phyloP scores from a whole-genome alignment of 2,797 vertebrate species.

The Microchirus variegatus region DNA sequence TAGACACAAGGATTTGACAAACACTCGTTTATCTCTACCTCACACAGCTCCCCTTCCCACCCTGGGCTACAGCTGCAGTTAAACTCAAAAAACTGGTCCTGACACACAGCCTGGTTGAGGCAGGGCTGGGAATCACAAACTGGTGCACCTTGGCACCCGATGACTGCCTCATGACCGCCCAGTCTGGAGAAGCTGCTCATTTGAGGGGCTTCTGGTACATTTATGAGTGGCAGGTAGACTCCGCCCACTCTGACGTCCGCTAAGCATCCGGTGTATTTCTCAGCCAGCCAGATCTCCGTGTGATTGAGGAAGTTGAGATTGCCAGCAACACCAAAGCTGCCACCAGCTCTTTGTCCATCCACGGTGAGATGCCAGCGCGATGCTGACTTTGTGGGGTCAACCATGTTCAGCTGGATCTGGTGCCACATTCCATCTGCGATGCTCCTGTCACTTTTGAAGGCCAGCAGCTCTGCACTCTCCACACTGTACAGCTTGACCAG shows the following conservation, averaged over 20 bases:
- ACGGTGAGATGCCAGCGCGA: slow-evolving; percentile 86
- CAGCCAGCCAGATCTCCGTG: slow-evolving; percentile 79
- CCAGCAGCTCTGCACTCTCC: slow-evolving; percentile 76
- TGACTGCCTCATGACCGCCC: slow-evolving; percentile 6
- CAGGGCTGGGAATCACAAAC: slow-evolving; percentile 87
- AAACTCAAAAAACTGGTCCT: slow-evolving; percentile 89
- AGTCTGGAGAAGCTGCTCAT: slow-evolving; percentile 75
- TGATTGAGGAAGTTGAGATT: slow-evolving; percentile 87
- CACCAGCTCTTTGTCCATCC: slow-evolving; percentile 70
- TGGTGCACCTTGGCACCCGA: slow-evolving; percentile 84
- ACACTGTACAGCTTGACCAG: slow-evolving; percentile 82
- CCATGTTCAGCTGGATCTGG: slow-evolving; percentile 80
- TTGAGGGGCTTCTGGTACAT: slow-evolving; percentile 56
- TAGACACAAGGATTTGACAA: slow-evolving; percentile 82
- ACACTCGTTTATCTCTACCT: slow-evolving; percentile 85
- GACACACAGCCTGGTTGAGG: slow-evolving; percentile 83
- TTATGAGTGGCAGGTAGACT: slow-evolving; percentile 85
- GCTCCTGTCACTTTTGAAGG: slow-evolving; percentile 68
- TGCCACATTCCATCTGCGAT: slow-evolving; percentile 92
- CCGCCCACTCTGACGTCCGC: slow-evolving; percentile 87
- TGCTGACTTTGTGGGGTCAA: slow-evolving; percentile 49
- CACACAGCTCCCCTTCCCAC: slow-evolving; percentile 87
- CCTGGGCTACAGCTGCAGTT: slow-evolving; percentile 84
- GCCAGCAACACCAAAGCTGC: slow-evolving; percentile 73
- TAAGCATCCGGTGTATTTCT: slow-evolving; percentile 92